Base-by-base conservation (phyloP, 2,797 vertebrate species). In the Spinus olivaceus region DNA sequence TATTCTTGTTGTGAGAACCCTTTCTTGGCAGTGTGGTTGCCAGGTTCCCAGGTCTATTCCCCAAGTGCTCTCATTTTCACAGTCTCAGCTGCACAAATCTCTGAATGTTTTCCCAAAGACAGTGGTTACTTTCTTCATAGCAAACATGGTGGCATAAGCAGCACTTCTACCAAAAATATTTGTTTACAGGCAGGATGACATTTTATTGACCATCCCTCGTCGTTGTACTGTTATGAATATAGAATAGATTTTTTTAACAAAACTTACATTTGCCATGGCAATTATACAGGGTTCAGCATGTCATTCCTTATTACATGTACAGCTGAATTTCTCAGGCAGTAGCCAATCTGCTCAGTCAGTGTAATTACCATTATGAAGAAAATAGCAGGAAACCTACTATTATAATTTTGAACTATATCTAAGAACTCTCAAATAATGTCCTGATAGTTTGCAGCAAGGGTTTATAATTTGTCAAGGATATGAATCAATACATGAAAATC, bases 51-150 rank as follows among this genome's bases (percentile, higher is more conserved):
- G 67, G 39, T 86, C 93, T 93, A 11, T 95, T 95, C 79, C 87
- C 94, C 44, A 92, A 91, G 73, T 91, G 84, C 80, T 73, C 88
- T 97, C 86, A 69, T 95, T 97, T 97, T 86, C 91, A 46, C 89
- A 88, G 77, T 90, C 93, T 96, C 95, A 49, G 17, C 12, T 91
- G 94, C 96, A 53, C 50, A 27, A 67, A 71, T 80, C 79, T 69
- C 83, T 87, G 83, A 93, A 88, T 79, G 83, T 74, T 91, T 94
- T 96, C 96, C 92, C 95, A 67, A 95, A 94, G 91, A 59, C 24
- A 2, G 1, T 33, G 14, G 85, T 83, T 93, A 85, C 86, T 65
- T 91, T 82, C 89, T 81, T 90, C 91, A 95, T 94, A 56, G 37
- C 76, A 96, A 88, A 90, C 63, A 46, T 72, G 53, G 53, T 71